A percentile compares a stretch with the other conserved stretches of the same genome.
phyloP scores from a whole-genome alignment of 2,797 vertebrate genomes.

The Helicolenus hilgendorfi region DNA sequence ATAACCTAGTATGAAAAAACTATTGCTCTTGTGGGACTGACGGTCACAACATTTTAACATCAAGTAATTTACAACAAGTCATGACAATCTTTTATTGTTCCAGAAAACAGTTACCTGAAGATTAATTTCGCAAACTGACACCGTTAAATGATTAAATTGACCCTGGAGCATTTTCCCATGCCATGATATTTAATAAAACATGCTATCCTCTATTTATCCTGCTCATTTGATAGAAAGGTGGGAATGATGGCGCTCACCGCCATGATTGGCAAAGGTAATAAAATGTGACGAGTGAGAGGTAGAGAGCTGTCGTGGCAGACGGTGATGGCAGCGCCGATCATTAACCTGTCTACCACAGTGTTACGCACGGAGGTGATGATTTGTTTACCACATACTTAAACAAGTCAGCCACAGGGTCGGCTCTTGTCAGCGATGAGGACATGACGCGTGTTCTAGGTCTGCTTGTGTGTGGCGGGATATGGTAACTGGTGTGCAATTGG shows the following conservation, averaged over 20 bases:
- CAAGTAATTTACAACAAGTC: background rate
- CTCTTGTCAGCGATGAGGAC: background rate
- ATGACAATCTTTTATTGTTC: background rate
- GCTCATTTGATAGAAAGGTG: conserved; percentile 20
- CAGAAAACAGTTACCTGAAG: conserved; percentile 5
- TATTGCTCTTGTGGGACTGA: background rate
- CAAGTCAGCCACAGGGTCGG: conserved; percentile 11
- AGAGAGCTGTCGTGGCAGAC: conserved; percentile 30
- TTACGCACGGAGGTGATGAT: conserved; percentile 31
- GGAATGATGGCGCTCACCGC: background rate
- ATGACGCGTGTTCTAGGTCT: background rate
- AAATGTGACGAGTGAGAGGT: conserved; percentile 36
- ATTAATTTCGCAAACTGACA: conserved; percentile 32
- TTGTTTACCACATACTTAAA: conserved; percentile 10
- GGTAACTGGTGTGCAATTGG: background rate
- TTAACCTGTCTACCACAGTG: conserved; percentile 56
- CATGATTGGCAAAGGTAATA: conserved; percentile 52
- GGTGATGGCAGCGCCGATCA: conserved; percentile 31
- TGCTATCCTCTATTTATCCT: background rate
- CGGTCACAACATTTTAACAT: conserved; percentile 16
- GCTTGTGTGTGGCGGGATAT: background rate
- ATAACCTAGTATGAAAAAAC: background rate
- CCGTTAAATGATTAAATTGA: conserved; percentile 16
- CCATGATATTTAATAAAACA: conserved; percentile 1
- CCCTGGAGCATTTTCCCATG: background rate